Evolutionary conservation across 2,113 vertebrate species (phyloP), one percentile per base, ranked within the genome.

Genomic region (Gadus chalcogrammus): DNA sequence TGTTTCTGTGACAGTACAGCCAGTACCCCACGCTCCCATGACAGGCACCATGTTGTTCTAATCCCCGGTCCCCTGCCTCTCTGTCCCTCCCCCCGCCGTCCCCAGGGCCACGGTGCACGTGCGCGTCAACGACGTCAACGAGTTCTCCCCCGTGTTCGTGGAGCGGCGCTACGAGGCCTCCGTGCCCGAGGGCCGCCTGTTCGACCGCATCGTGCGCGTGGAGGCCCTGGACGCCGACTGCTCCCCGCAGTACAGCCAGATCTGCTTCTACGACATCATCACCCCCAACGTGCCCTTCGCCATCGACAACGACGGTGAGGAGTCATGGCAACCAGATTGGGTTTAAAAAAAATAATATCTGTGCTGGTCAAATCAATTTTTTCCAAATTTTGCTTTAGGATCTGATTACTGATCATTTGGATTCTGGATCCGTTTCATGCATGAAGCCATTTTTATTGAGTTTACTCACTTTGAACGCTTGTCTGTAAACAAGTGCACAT

Each of bases 221-320:
- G 97, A 99, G 87, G 97, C 97, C 60, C 90, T 98, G 7, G 97
- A 99, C 0, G 95, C 95, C 0, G 97, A 99, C 91, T 99, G 97
- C 84, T 99, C 97, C 0, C 97, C 97, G 0, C 97, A 99, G 88
- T 99, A 98, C 89, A 98, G 97, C 90, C 97, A 99, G 90, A 98
- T 99, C 81, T 99, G 97, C 92, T 98, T 98, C 92, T 99, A 99
- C 0, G 95, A 99, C 91, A 99, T 99, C 89, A 94, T 98, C 74
- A 99, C 97, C 0, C 96, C 96, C 20, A 98, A 96, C 6, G 94
- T 96, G 61, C 97, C 97, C 79, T 99, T 99, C 66, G 94, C 96
- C 75, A 97, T 99, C 1, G 97, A 99, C 91, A 98, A 98, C 0
- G 97, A 99, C 0, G 97, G 97, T 99, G 86, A 93, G 95, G n/a